Conservation (phyloP, 1,140 invertebrate species). For the Copidosoma floridanum region DNA sequence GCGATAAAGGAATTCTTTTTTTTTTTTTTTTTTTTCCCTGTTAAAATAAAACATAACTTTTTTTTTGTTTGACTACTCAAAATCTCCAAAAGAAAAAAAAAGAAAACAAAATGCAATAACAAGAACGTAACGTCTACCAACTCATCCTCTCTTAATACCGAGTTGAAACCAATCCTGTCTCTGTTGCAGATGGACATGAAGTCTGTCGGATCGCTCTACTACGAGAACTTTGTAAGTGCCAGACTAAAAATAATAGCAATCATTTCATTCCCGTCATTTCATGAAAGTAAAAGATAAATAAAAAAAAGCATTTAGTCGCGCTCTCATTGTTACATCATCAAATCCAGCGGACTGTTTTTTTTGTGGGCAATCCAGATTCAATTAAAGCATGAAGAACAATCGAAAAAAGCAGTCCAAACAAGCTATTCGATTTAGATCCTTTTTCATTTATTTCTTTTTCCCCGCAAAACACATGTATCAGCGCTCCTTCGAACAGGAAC, state of each 20-base stretch:
- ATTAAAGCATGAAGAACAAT: not conserved
- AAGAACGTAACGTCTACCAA: constrained; percentile 47
- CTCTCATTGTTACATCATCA: constrained; percentile 9
- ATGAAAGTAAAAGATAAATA: too few relatives aligned
- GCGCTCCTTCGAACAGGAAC: constrained; percentile 5
- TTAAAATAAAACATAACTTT: too few relatives aligned
- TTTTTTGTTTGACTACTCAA: constrained; percentile 34
- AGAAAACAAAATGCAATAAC: too few relatives aligned
- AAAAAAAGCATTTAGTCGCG: not conserved
- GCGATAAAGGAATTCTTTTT: too few relatives aligned
- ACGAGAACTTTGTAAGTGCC: constrained; percentile 91
- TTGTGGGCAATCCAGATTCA: too few relatives aligned
- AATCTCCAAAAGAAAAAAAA: constrained; percentile 36
- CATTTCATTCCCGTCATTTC: constrained; percentile 5
- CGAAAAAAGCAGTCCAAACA: not conserved
- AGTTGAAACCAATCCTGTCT: constrained; percentile 57
- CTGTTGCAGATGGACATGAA: constrained; percentile 86
- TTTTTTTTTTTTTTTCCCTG: too few relatives aligned
- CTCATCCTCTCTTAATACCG: too few relatives aligned
- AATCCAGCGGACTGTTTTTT: constrained; percentile 15
- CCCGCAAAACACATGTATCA: not conserved
- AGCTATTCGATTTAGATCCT: not conserved
- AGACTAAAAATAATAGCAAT: constrained; percentile 34
- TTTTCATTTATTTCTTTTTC: too few relatives aligned
- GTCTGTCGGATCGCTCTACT: constrained; percentile 89